Base-by-base conservation (phyloP, 23 tunicate species). In the Clavelina lepadiformis region DNA sequence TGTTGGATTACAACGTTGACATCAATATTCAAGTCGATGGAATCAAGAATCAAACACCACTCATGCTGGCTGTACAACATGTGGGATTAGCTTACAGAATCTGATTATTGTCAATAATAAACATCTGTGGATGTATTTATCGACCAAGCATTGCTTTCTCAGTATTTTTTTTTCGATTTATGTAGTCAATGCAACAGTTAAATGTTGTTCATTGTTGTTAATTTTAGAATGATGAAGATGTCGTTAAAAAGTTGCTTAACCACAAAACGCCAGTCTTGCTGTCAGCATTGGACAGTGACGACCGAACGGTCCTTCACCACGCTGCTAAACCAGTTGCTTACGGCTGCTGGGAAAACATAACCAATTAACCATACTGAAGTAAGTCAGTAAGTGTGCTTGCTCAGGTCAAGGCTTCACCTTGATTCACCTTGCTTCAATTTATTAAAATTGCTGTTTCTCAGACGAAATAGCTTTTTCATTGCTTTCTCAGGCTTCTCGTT, bases 321-420 rank as follows among this genome's bases (percentile, higher is more conserved):
- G 84, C 83, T 2, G 83, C 95, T 18, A 70, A 82, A 70, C 99
- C 95, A 26, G 63, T 89, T 35, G 56, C 79, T 13, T 94, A 89
- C 56, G 99, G 99, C 29, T 94, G 86, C 68, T 94, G 95, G 95
- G 99, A 94, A 54, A 94, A 94, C 73, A 75, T 73, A 53, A 64
- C n/a, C n/a, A n/a, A n/a, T n/a, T n/a, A n/a, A n/a, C 68, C 59
- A 94, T 94, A 21, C 57, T 94, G 15, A 75, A 67, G 97, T 89
- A 51, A n/a, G n/a, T n/a, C n/a, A n/a, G n/a, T n/a, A n/a, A n/a
- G n/a, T n/a, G n/a, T n/a, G n/a, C n/a, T n/a, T n/a, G n/a, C n/a
- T n/a, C n/a, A n/a, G n/a, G n/a, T n/a, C n/a, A n/a, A n/a, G n/a
- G n/a, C n/a, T n/a, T n/a, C n/a, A n/a, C n/a, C n/a, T n/a, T n/a